Percentiles rank a stretch among this genome's conserved stretches.
Evolutionary conservation across 1,140 invertebrate species (phyloP).

Genomic region (Magallana angulata): DNA sequence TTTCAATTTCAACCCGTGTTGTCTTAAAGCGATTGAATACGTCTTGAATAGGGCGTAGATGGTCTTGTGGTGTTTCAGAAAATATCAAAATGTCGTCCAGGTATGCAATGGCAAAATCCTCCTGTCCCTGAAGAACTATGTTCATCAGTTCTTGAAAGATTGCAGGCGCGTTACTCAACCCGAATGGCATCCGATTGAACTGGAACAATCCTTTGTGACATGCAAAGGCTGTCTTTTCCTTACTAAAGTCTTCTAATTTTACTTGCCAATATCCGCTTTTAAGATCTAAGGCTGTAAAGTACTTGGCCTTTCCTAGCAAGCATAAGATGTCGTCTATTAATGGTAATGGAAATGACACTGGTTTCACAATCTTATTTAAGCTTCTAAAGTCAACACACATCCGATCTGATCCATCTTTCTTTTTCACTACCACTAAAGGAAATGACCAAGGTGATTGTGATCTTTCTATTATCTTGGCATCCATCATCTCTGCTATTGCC

Average conservation of each 20-base stretch:
- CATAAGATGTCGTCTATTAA: too few species aligned
- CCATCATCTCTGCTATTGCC: slow-evolving; percentile 59
- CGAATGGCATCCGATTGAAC: slow-evolving; percentile 51
- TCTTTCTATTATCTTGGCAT: slow-evolving; percentile 54
- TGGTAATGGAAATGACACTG: slow-evolving; percentile 25
- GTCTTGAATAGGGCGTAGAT: not conserved
- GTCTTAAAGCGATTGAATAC: not conserved
- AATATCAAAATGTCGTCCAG: slow-evolving; percentile 33
- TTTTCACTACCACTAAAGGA: slow-evolving; percentile 62
- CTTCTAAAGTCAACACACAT: slow-evolving; percentile 69
- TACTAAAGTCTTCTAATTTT: slow-evolving; percentile 41
- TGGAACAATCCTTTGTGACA: slow-evolving; percentile 46
- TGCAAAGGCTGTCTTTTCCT: slow-evolving; percentile 44
- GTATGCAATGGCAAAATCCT: not conserved
- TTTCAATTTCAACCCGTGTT: not conserved
- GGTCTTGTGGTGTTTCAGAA: slow-evolving; percentile 4
- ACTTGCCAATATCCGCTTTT: too few species aligned
- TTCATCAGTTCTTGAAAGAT: slow-evolving; percentile 36
- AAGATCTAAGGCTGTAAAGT: too few species aligned
- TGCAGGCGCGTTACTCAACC: slow-evolving; percentile 54
- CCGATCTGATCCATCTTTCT: slow-evolving; percentile 63
- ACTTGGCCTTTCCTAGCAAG: too few species aligned
- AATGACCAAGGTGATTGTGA: slow-evolving; percentile 59
- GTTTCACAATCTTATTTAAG: slow-evolving; percentile 65
- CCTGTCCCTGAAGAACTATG: not conserved